Conservation (phyloP, 2,888 invertebrate species). For the Tenthredo mesomela region DNA sequence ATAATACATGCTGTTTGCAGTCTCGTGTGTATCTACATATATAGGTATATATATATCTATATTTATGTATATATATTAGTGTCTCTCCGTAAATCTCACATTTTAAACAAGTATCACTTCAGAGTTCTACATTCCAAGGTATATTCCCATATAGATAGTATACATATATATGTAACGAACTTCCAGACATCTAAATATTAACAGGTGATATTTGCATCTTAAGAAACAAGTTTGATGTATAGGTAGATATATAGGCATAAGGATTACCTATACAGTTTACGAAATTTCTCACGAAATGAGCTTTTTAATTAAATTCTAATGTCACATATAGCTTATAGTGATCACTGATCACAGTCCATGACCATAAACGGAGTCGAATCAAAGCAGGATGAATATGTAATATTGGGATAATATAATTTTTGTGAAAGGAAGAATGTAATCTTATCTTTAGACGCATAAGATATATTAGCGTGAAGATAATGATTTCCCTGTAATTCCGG, state of each 20-base stretch:
- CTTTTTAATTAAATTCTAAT: background rate
- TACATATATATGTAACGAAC: background rate
- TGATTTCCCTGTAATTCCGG: background rate
- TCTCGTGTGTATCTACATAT: constrained; percentile 3
- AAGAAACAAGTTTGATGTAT: background rate
- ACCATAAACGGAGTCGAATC: background rate
- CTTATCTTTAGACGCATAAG: background rate
- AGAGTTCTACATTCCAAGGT: background rate
- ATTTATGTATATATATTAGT: background rate
- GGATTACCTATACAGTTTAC: constrained; percentile 4
- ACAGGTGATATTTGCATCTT: background rate
- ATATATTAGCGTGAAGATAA: background rate
- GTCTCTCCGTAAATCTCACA: background rate
- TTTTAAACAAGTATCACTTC: background rate
- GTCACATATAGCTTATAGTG: background rate
- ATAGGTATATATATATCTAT: background rate
- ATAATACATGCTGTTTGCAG: background rate
- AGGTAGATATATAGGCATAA: background rate
- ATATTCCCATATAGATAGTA: background rate
- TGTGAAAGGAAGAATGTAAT: background rate
- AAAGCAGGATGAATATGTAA: background rate
- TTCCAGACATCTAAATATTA: background rate
- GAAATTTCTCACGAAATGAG: background rate
- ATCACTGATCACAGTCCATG: background rate
- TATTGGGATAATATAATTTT: background rate